Conservation (phyloP, 2,888 invertebrate genomes). For the Xylota sylvarum region DNA sequence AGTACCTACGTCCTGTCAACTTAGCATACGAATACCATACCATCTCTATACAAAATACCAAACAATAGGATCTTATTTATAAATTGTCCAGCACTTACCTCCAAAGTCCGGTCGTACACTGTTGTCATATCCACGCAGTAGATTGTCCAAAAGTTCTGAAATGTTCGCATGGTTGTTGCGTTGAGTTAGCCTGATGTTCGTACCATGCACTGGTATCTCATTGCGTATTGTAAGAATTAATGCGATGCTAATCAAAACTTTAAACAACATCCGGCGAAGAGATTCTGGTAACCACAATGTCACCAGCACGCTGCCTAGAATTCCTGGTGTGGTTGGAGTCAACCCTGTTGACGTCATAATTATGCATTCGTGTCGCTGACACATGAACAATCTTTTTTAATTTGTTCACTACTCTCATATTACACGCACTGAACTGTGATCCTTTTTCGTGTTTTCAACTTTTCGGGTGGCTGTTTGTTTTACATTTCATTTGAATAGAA, state of each 20-base stretch:
- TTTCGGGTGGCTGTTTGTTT: slow-evolving; percentile 40
- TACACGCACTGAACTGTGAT: slow-evolving; percentile 15
- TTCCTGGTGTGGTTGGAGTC: slow-evolving; percentile 50
- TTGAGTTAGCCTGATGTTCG: slow-evolving; percentile 85
- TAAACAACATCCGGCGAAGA: slow-evolving; percentile 77
- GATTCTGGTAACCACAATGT: slow-evolving; percentile 69
- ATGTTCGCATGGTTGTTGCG: slow-evolving; percentile 91
- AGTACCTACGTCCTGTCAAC: not conserved
- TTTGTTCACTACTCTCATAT: slow-evolving; percentile 50
- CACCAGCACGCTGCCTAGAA: slow-evolving; percentile 62
- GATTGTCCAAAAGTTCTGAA: slow-evolving; percentile 90
- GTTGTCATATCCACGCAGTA: slow-evolving; percentile 92
- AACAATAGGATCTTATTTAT: slow-evolving; percentile 33
- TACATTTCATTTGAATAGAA: slow-evolving; percentile 60
- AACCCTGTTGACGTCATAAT: slow-evolving; percentile 63
- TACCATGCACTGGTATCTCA: slow-evolving; percentile 79
- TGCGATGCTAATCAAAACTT: slow-evolving; percentile 78
- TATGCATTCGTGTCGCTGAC: slow-evolving; percentile 71
- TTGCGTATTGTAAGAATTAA: slow-evolving; percentile 79
- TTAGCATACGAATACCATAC: slow-evolving; percentile 5
- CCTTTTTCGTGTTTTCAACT: slow-evolving; percentile 7
- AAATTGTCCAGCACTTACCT: slow-evolving; percentile 85
- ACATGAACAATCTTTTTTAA: slow-evolving; percentile 66
- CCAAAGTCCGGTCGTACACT: slow-evolving; percentile 92
- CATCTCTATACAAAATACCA: slow-evolving; percentile 6